Conservation (phyloP, 2,113 vertebrate species). For the Myrmecobius fasciatus region DNA sequence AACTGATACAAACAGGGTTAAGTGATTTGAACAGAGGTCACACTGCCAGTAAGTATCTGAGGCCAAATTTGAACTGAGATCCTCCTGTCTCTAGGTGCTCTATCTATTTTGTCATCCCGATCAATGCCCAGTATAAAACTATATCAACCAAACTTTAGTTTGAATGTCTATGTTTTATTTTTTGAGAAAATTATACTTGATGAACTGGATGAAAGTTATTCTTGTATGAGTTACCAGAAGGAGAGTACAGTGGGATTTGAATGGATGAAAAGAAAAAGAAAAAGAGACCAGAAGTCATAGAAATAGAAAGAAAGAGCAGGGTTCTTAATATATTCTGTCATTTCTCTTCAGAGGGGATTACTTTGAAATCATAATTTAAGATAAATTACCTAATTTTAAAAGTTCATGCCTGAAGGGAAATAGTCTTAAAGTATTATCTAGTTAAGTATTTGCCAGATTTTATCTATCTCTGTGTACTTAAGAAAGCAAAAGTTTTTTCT, state of each 20-base stretch:
- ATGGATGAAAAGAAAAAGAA: not conserved
- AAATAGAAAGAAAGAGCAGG: not conserved
- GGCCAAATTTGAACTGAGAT: too few relatives aligned
- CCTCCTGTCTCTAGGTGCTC: too few relatives aligned
- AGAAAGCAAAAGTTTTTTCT: not conserved
- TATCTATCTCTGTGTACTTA: not conserved
- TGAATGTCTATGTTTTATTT: not conserved
- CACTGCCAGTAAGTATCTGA: too few relatives aligned
- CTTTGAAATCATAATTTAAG: not conserved
- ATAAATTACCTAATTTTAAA: not conserved
- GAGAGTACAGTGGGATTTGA: not conserved
- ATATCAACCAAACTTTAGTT: not conserved
- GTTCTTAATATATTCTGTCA: not conserved
- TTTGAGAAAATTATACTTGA: conserved; percentile 12
- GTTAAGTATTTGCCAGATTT: not conserved
- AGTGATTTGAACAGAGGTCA: too few relatives aligned
- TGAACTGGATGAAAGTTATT: conserved; percentile 4
- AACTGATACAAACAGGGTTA: too few relatives aligned
- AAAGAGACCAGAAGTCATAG: not conserved
- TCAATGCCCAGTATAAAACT: too few relatives aligned
- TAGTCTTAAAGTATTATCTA: not conserved
- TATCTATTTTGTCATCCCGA: too few relatives aligned
- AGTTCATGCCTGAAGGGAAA: not conserved
- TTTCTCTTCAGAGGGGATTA: not conserved
- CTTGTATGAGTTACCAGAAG: not conserved